Base-by-base conservation (phyloP, 2,888 invertebrate species). In the Cabera pusaria region DNA sequence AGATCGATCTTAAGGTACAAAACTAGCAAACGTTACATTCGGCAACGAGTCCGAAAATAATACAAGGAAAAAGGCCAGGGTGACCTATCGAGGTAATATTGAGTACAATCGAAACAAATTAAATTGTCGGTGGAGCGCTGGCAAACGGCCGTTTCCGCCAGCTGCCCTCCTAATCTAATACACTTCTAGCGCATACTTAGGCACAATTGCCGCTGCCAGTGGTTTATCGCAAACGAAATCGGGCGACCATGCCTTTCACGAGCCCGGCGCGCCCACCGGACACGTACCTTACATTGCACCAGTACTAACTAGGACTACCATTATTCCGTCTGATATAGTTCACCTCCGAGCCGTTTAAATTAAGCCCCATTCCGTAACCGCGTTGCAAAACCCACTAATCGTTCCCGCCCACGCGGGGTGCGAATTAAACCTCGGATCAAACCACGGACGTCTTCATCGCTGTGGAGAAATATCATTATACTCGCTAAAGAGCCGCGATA, bases 231-330 rank as follows among this genome's bases (percentile, higher is more conserved):
- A 72, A 72, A 72, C 73, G 63, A 73, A 69, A 77, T 78, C 74
- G 64, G 67, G 50, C 62, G 73, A 73, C 74, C 72, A 65, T 65
- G 70, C 83, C 82, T 82, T 84, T 82, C 81, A 75, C 84, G 59
- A 68, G 54, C 66, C 64, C 69, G 53, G 53, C 72, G 67, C 72
- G 65, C 75, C 77, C 62, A 65, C 63, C 64, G 62, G 64, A 69
- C 72, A 62, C 67, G 37, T 31, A 37, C 40, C 21, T 31, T 34
- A 28, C 6, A 32, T 28, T 34, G 36, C 58, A 56, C 59, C 55
- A 58, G 12, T 4, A 14, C n/a, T 28, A 20, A 60, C 59, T 60
- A 53, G 47, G 52, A 57, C 55, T 42, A 33, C 49, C 45, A 56
- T 64, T 64, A 61, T 54, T 56, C 48, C 23, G 43, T 28, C 54